phyloP scores from a whole-genome alignment of 1,140 invertebrate species.

The Eueides isabella region DNA sequence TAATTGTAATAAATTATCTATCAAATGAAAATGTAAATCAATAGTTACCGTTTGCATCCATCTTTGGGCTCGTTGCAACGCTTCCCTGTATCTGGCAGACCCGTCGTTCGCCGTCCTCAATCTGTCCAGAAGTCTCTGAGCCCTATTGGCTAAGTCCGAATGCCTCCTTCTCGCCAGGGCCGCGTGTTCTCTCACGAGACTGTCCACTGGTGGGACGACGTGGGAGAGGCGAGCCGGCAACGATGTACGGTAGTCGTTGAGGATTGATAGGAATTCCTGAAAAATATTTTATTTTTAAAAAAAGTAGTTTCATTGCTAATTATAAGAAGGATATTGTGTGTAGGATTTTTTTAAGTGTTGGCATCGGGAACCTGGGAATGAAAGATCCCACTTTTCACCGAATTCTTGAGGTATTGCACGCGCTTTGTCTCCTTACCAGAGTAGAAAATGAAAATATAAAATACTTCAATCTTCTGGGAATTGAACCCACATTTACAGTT shows the following conservation, averaged over 20 bases:
- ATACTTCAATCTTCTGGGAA: too few relatives aligned
- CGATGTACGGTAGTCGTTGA: slow-evolving; percentile 93
- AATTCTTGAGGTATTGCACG: too few relatives aligned
- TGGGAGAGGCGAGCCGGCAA: slow-evolving; percentile 91
- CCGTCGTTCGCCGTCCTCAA: slow-evolving; percentile 89
- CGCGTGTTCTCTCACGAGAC: slow-evolving; percentile 56
- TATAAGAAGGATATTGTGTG: too few relatives aligned
- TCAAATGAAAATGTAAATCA: too few relatives aligned
- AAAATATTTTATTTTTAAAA: slow-evolving; percentile 3
- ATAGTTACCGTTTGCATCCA: slow-evolving; percentile 89
- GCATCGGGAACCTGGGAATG: too few relatives aligned
- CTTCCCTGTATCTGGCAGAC: slow-evolving; percentile 91
- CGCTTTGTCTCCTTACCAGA: too few relatives aligned
- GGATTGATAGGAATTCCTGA: slow-evolving; percentile 88
- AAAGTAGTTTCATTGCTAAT: too few relatives aligned
- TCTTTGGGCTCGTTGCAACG: slow-evolving; percentile 89
- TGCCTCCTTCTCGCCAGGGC: slow-evolving; percentile 86
- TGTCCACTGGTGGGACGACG: slow-evolving; percentile 85
- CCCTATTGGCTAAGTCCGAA: slow-evolving; percentile 88
- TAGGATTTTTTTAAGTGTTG: too few relatives aligned
- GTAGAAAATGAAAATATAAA: too few relatives aligned
- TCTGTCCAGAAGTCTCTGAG: slow-evolving; percentile 91
- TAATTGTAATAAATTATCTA: too few relatives aligned
- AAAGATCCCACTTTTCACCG: too few relatives aligned
- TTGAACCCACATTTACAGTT: too few relatives aligned